phyloP scores from a whole-genome alignment of 30 jellyfish, hydroid and myxozoan genomes.

The Hydractinia echinata region DNA sequence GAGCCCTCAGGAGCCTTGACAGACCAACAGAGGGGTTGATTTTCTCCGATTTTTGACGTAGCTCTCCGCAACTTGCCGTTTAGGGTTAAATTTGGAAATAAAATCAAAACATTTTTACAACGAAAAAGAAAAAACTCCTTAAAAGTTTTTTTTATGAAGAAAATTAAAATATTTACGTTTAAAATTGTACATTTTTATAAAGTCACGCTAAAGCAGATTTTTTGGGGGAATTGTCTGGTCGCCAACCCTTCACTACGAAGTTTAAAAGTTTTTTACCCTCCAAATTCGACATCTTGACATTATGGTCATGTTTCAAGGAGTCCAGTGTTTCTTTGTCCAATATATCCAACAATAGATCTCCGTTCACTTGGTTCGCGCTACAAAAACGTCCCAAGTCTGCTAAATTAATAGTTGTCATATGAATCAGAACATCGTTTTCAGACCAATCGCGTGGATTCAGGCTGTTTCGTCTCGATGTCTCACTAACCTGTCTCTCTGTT shows the following conservation, averaged over 20 bases:
- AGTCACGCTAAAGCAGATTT: slow-evolving; percentile 12
- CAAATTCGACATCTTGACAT: slow-evolving; percentile 37
- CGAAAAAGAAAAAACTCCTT: no score
- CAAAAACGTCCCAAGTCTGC: slow-evolving; percentile 56
- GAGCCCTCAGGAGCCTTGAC: no score
- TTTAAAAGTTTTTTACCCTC: slow-evolving; percentile 51
- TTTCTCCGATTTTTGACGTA: no score
- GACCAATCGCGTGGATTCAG: slow-evolving; percentile 45
- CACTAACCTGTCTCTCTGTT: slow-evolving; percentile 6
- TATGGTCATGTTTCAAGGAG: slow-evolving; percentile 41
- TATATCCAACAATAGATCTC: slow-evolving; percentile 39
- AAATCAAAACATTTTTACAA: no score
- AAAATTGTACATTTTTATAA: no score
- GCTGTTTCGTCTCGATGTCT: slow-evolving; percentile 34
- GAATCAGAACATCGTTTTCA: slow-evolving; percentile 42
- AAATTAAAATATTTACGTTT: no score
- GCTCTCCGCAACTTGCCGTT: no score
- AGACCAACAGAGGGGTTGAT: no score
- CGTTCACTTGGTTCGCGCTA: slow-evolving; percentile 54
- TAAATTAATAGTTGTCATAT: slow-evolving; percentile 49
- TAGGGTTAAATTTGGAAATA: no score
- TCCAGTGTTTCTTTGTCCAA: slow-evolving; percentile 37
- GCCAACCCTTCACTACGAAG: slow-evolving; percentile 65
- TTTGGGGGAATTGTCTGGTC: slow-evolving; percentile 49
- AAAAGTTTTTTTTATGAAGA: no score